Base-by-base conservation (phyloP, 1,140 invertebrate species). In the Tribolium madens region DNA sequence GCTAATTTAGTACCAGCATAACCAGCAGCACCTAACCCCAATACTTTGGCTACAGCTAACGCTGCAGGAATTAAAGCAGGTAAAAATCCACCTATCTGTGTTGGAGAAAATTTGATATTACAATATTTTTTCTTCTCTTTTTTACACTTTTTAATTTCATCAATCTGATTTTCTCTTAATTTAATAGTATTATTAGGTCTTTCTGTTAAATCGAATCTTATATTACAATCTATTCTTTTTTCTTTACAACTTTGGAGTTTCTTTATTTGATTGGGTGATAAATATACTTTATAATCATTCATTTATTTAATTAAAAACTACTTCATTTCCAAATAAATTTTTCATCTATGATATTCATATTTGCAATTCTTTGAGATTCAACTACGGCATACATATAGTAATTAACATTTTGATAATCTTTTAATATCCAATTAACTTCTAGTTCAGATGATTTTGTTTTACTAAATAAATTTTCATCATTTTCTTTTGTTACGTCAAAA, bases 391-490 rank as follows among this genome's bases (percentile, higher is more conserved):
- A 70, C 9, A 70, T 15, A 70, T 70, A 70, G 33, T 73, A 73
- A 73, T 73, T 73, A 50, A 73, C 15, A 73, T 50, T 50, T 73
- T 73, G 47, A 73, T 53, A 73, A 73, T 53, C 47, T 73, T 52
- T 73, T 53, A 73, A 73, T 53, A 17, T 73, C 71, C 48, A 73
- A 31, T 73, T 53, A 73, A 73, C 71, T 52, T 73, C 71, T 73
- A 73, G 48, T 73, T 73, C 47, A 73, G 71, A 52, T 4, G 71
- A 21, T 73, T 73, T 73, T 33, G 71, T 73, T 73, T 73, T 73
- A 73, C 71, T 33, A 73, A 73, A 73, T 73, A 73, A 73, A 73
- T 17, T 73, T 52, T 73, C 71, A 73, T 53, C 71, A 73, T 73
- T 73, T 73, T 53, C 71, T 73, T 53, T 73, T 33, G 71, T 73